Conservation (phyloP, 2,888 invertebrate species). For the Lordiphosa fenestrarum region DNA sequence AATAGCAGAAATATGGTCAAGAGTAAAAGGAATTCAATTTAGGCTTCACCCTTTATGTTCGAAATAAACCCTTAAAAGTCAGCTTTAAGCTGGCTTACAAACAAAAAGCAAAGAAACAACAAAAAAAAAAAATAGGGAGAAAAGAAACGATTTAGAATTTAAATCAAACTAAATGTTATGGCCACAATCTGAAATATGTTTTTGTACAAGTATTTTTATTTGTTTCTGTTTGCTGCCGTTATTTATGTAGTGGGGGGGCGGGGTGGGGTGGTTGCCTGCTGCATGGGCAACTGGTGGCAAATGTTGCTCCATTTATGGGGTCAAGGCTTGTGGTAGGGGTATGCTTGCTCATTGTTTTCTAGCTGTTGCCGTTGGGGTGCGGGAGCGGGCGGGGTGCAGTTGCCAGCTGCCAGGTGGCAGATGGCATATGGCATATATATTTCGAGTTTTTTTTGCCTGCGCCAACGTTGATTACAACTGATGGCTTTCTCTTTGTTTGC, state of each 20-base stretch:
- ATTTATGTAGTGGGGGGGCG: too few relatives aligned
- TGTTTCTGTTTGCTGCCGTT: conserved; percentile 1
- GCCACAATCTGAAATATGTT: not conserved
- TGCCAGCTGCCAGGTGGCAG: conserved; percentile 32
- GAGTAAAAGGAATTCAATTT: too few relatives aligned
- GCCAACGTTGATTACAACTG: conserved; percentile 67
- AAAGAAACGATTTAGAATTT: too few relatives aligned
- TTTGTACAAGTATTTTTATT: conserved; percentile 1
- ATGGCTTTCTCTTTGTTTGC: conserved; percentile 38
- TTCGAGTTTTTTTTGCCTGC: conserved; percentile 31
- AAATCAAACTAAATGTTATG: not conserved
- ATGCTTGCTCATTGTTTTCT: conserved; percentile 2
- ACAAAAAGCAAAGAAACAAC: too few relatives aligned
- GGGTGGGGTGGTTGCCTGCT: too few relatives aligned
- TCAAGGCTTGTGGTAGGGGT: conserved; percentile 39
- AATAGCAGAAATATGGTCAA: too few relatives aligned
- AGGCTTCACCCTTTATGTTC: too few relatives aligned
- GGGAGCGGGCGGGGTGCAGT: not conserved
- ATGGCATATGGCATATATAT: conserved; percentile 17
- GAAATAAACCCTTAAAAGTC: too few relatives aligned
- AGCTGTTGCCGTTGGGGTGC: conserved; percentile 3
- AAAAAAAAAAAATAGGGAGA: too few relatives aligned
- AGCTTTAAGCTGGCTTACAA: too few relatives aligned
- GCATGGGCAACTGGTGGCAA: conserved; percentile 8
- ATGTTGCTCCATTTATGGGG: conserved; percentile 38